Evolutionary conservation across 1,140 invertebrate species (phyloP).

Genomic region (Lutraria rhynchaena): DNA sequence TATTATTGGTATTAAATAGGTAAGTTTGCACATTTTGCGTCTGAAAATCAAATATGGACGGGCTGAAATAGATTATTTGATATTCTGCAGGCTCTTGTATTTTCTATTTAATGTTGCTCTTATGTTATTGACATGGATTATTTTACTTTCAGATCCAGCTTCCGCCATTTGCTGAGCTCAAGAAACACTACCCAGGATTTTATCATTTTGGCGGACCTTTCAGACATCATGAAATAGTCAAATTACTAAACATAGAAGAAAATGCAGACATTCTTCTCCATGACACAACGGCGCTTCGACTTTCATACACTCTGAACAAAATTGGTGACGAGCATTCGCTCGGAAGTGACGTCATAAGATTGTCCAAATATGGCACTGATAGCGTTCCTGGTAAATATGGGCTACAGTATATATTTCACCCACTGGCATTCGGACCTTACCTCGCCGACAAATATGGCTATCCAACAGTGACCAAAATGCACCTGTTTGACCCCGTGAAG

Average conservation of each 20-base stretch:
- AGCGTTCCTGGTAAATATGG: constrained; percentile 73
- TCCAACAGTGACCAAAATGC: constrained; percentile 76
- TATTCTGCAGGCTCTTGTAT: too few relatives aligned
- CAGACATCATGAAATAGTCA: constrained; percentile 71
- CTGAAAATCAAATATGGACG: too few relatives aligned
- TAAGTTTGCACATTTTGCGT: too few relatives aligned
- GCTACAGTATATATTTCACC: constrained; percentile 77
- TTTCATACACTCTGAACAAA: constrained; percentile 77
- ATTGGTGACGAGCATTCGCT: constrained; percentile 76
- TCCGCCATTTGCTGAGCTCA: constrained; percentile 71
- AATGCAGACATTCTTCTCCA: constrained; percentile 67
- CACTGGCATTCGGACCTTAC: constrained; percentile 79
- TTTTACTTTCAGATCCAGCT: constrained; percentile 70
- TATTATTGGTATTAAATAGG: too few relatives aligned
- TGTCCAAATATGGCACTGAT: constrained; percentile 76
- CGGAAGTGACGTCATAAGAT: constrained; percentile 69
- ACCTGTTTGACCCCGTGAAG: constrained; percentile 69
- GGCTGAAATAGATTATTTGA: too few relatives aligned
- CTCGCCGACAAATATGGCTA: constrained; percentile 80
- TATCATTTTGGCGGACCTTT: constrained; percentile 73
- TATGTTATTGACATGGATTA: too few relatives aligned
- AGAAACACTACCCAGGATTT: constrained; percentile 76
- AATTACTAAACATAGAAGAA: constrained; percentile 64
- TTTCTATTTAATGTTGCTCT: too few relatives aligned
- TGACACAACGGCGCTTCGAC: constrained; percentile 77